Evolutionary conservation across 2,797 vertebrate genomes (phyloP), one percentile per base, ranked within the genome.

Genomic region (Erpetoichthys calabaricus): DNA sequence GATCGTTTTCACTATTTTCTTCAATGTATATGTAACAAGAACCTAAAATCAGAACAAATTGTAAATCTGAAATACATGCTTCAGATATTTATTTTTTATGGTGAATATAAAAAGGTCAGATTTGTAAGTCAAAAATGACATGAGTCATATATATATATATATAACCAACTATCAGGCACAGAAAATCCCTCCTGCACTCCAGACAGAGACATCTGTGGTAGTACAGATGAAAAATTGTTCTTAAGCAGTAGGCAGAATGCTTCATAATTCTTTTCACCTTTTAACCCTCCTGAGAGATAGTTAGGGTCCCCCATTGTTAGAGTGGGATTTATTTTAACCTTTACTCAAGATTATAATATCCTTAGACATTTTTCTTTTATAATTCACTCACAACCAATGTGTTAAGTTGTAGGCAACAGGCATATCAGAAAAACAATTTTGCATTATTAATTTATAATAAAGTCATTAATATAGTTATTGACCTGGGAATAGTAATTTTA

Each of bases 241-340:
- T 55, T 50, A 47, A 56, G 55, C 60, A 63, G 65, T 42, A 57
- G 69, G 67, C 63, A 68, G 65, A 58, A 57, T 43, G 65, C 45
- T 63, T 67, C 69, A 64, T 67, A 67, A 69, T 70, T 70, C 64
- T 63, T 59, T 65, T 65, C 65, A 62, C 63, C 69, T 63, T 25
- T 68, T 70, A 63, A 56, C 53, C 54, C 68, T 60, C 63, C 10
- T 58, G 57, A 62, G 67, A 67, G 56, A 52, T 41, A 8, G 51
- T 50, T 57, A 61, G 59, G 59, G 61, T 69, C 67, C 46, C 59
- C 63, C 65, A 7, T 58, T 66, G 63, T 65, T 68, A 72, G 68
- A 73, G 66, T 66, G 46, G 56, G 70, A 70, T 69, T 66, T 67
- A 65, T 68, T 72, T 69, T 70, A 75, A 72, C 73, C 71, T 73